phyloP scores from a whole-genome alignment of 2,113 vertebrate species.

The Prietella phreatophila region DNA sequence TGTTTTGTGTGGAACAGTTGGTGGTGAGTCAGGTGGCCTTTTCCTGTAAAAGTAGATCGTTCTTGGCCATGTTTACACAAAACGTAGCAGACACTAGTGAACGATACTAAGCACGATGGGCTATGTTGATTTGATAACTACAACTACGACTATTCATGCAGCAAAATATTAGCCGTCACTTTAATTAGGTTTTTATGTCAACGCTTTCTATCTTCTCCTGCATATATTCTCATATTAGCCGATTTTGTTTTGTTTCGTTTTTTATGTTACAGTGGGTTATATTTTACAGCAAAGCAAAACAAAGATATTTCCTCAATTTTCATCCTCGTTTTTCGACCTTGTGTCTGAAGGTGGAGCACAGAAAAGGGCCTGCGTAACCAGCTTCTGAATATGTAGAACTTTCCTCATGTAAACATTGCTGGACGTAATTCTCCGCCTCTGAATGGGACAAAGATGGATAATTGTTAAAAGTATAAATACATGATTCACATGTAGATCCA shows the following conservation, averaged over 20 bases:
- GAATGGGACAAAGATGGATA: background rate
- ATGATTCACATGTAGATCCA: background rate
- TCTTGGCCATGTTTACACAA: background rate
- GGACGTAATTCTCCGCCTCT: background rate
- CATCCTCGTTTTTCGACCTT: background rate
- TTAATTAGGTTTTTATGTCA: background rate
- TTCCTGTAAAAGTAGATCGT: background rate
- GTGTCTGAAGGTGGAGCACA: background rate
- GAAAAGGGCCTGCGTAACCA: background rate
- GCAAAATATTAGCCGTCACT: background rate
- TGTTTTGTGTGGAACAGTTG: background rate
- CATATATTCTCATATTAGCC: background rate
- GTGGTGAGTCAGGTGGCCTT: background rate
- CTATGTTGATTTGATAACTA: background rate
- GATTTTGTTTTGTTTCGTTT: background rate
- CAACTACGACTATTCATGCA: background rate
- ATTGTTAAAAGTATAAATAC: background rate
- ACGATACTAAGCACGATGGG: background rate
- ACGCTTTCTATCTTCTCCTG: background rate
- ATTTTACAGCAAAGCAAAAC: background rate
- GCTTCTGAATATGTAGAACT: background rate
- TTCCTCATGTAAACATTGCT: background rate
- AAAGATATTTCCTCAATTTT: background rate
- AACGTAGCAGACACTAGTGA: background rate
- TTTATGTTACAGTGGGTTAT: background rate